Base-by-base conservation (phyloP, 2,113 vertebrate genomes). In the Ailuropoda melanoleuca region DNA sequence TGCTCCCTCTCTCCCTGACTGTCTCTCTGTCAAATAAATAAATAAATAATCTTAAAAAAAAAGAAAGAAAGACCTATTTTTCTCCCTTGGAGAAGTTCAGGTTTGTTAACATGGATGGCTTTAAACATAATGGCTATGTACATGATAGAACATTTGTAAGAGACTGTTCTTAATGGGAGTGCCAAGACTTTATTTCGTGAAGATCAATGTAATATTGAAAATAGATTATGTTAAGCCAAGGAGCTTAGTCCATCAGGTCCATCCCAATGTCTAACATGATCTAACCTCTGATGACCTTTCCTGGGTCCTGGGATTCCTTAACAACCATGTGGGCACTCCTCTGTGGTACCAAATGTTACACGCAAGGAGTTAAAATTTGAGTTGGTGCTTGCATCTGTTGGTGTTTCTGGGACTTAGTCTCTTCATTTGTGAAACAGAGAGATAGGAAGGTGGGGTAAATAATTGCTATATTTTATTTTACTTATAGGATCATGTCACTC, bases 151-250 rank as follows among this genome's bases (percentile, higher is more conserved):
- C 15, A 96, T 37, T 75, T 75, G 19, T 75, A 86, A 86, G 46
- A 60, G n/a, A 10, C 12, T 64, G 10, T 84, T 84, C 0, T 0
- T 6, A 56, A 64, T n/a, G 55, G 46, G 0, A 1, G 58, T 0
- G 0, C 46, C 8, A 29, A 43, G 60, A 17, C 3, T 31, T 6
- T 74, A 64, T n/a, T 1, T 6, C 37, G 29, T 55, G 46, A 23
- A 53, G 15, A 93, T 0, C 6, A 58, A 81, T 75, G 19, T 53
- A 4, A 37, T 89, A 94, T 64, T 62, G 1, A 3, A 70, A 0
- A 1, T 39, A 46, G n/a, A 90, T 83, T 94, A 88, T 95, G 37
- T 82, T 21, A 90, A 93, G 12, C 9, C 15, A 86, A 75, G 31
- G 17, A 93, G 24, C 3, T 93, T 90, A 46, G 48, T 83, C 39